A percentile compares a stretch with the other conserved stretches of the same genome.
phyloP scores from a whole-genome alignment of 2,113 vertebrate species.

The Terrapene triunguis region DNA sequence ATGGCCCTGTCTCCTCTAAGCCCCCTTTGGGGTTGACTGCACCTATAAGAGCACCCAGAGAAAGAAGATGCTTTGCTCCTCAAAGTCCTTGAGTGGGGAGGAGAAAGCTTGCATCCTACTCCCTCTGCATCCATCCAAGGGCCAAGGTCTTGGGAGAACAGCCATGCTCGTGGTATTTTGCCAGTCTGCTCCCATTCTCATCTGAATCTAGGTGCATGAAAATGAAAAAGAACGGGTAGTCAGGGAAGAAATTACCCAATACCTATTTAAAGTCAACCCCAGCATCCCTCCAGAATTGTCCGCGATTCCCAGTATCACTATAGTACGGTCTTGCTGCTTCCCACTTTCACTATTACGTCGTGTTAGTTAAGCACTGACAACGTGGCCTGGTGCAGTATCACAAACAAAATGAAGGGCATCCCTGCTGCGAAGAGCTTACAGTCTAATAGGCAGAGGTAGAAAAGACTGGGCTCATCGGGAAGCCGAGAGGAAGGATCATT shows the following conservation, averaged over 20 bases:
- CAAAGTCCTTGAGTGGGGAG: neutral
- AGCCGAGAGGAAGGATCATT: neutral
- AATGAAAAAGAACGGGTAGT: neutral
- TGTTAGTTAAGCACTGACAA: neutral
- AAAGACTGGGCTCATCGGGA: neutral
- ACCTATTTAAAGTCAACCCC: neutral
- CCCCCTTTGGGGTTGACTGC: neutral
- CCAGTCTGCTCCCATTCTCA: neutral
- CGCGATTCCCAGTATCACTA: neutral
- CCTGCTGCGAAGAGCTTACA: neutral
- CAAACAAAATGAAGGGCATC: neutral
- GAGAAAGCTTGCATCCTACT: neutral
- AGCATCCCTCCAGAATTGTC: neutral
- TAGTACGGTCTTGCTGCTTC: neutral
- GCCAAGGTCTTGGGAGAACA: neutral
- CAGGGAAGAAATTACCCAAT: neutral
- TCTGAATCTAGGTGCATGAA: neutral
- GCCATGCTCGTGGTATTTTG: neutral
- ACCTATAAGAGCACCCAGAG: neutral
- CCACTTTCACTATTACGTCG: neutral
- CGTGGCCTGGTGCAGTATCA: neutral
- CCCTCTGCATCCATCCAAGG: neutral
- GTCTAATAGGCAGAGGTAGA: neutral
- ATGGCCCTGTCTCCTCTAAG: neutral
- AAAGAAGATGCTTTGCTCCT: neutral